A percentile compares a stretch with the other conserved stretches of the same genome.
Conservation (phyloP, 2,888 invertebrate species). For the Heteromyza rotundicornis region DNA sequence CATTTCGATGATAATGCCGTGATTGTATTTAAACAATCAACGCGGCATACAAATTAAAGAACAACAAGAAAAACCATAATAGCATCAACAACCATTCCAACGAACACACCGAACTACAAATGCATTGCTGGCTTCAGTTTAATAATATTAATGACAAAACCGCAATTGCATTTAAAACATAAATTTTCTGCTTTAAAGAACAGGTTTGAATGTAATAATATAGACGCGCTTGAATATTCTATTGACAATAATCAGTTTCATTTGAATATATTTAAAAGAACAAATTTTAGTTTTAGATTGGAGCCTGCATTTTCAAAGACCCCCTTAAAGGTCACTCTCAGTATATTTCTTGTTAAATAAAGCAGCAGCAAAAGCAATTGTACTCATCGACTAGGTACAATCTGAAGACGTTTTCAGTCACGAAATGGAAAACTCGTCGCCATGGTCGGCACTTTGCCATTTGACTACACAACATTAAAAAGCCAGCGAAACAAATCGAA, state of each 20-base stretch:
- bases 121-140: not conserved
- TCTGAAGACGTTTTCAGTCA: slow-evolving; percentile 9
- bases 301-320: too few relatives aligned
- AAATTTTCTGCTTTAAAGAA: not conserved
- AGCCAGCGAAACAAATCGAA: not conserved
- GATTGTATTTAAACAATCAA: too few relatives aligned
- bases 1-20: not conserved
- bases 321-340: slow-evolving; percentile 19
- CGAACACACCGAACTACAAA: not conserved
- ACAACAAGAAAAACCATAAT: not conserved
- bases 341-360: slow-evolving; percentile 12
- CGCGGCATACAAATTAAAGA: not conserved
- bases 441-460: slow-evolving; percentile 44
- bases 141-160: too few relatives aligned
- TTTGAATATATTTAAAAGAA: slow-evolving; percentile 10
- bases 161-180: slow-evolving; percentile 26
- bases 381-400: not conserved
- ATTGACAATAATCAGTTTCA: slow-evolving; percentile 4
- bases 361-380: not conserved
- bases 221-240: not conserved
- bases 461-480: slow-evolving; percentile 26
- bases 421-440: slow-evolving; percentile 17
- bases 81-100: not conserved
- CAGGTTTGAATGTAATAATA: not conserved
- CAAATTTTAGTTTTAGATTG: not conserved